Base-by-base conservation (phyloP, 2,888 invertebrate species). In the Drosophila macrospina region DNA sequence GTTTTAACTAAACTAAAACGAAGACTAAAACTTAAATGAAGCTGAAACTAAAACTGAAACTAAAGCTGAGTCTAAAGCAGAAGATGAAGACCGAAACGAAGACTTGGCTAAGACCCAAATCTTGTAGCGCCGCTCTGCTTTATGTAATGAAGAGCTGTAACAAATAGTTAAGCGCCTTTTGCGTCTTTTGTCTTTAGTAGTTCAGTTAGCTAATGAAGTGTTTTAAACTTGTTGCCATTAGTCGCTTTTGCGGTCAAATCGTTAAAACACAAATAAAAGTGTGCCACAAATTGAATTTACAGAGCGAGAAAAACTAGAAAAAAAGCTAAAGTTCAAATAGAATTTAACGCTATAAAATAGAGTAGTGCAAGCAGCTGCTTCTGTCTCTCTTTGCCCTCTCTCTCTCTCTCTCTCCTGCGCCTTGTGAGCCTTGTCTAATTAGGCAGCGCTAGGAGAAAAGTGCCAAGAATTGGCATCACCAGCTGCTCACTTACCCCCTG, bases 401-500 rank as follows among this genome's bases (percentile, higher is more conserved):
- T 20, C 20, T 20, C 20, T 20, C 20, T 20, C 20, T 20, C 20
- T 20, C 20, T 20, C 20, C 20, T 20, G 3, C 20, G 1, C 10
- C 7, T 41, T 13, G 5, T 36, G 11, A 0, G 11, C 30, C 24
- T 36, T 37, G 30, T 13, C 45, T 78, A 83, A 83, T 83, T 69
- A 85, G 47, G 56, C 79, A 60, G 65, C 66, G 34, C 73, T 39
- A 57, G 28, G n/a, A 36, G 4, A 47, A 37, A 16, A 36, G 7
- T 28, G 41, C 10, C 15, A 30, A 48, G 45, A 63, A 50, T 44
- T 39, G 13, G 45, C 57, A 32, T 41, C 52, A 45, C 83, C 83
- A 82, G 88, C 88, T 83, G 82, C 67, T 87, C 83, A 78, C 56
- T 87, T 85, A 87, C 71, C 69, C 86, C 88, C 79, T 48, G 68